Conservation (phyloP, 2,113 vertebrate species). For the Chaenocephalus aceratus region DNA sequence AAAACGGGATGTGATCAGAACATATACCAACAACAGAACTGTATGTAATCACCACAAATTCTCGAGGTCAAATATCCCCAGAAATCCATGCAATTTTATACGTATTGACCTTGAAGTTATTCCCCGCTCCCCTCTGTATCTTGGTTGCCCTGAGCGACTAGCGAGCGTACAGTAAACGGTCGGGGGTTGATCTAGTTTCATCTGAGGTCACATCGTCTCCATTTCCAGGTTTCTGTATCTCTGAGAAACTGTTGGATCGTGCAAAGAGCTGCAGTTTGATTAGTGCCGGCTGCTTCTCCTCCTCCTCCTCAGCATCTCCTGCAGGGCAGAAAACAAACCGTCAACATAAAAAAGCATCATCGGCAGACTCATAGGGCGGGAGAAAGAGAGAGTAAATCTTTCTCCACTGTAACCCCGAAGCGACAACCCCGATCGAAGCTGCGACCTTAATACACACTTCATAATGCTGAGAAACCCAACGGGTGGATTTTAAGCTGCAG, state of each 20-base stretch:
- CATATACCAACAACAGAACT: constrained; percentile 23
- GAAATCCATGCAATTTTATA: constrained; percentile 28
- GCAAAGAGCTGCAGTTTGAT: constrained; percentile 59
- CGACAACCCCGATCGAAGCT: constrained; percentile 34
- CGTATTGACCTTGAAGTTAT: constrained; percentile 58
- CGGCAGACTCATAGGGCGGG: constrained; percentile 7
- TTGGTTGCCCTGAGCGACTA: constrained; percentile 34
- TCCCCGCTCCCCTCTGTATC: constrained; percentile 26
- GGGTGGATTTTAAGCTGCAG: constrained; percentile 48
- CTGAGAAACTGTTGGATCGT: constrained; percentile 42
- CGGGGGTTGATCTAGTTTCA: constrained; percentile 54
- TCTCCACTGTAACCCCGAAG: constrained; percentile 29
- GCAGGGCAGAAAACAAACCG: constrained; percentile 35
- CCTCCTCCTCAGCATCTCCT: constrained; percentile 46
- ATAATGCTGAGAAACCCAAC: constrained; percentile 13
- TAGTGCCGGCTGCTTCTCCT: constrained; percentile 59
- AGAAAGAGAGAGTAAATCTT: constrained; percentile 8
- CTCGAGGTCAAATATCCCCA: constrained; percentile 22
- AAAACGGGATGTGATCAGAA: constrained; percentile 7
- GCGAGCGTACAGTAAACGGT: constrained; percentile 15
- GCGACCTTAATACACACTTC: constrained; percentile 53
- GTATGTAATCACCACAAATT: constrained; percentile 17
- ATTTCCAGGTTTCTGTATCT: constrained; percentile 58
- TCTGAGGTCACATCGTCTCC: constrained; percentile 63
- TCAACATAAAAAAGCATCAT: constrained; percentile 30